Evolutionary conservation across 23 tunicate genomes (phyloP).

Genomic region (Diplosoma virens): DNA sequence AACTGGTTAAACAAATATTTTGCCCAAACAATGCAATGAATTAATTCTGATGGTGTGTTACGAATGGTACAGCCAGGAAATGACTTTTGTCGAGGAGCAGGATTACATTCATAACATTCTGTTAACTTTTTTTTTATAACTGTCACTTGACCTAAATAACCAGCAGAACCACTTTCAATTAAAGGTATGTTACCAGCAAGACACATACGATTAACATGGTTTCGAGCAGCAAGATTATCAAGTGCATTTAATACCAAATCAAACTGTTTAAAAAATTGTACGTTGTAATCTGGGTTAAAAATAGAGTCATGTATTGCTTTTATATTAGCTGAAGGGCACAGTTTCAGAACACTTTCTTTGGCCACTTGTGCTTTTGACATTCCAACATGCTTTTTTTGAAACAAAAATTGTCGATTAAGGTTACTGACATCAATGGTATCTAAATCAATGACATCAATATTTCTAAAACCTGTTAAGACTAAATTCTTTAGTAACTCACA

Average conservation of each 20-base stretch:
- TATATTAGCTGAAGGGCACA: constrained; percentile 65
- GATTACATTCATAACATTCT: constrained; percentile 92
- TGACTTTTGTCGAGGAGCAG: constrained; percentile 84
- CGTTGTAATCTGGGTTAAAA: constrained; percentile 81
- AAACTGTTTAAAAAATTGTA: constrained; percentile 84
- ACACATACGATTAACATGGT: constrained; percentile 94
- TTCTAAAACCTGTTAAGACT: constrained; percentile 72
- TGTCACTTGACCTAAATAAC: constrained; percentile 81
- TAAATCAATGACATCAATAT: constrained; percentile 80
- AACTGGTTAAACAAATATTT: constrained; percentile 93
- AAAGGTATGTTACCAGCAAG: constrained; percentile 88
- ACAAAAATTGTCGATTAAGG: constrained; percentile 84
- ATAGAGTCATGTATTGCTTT: constrained; percentile 72
- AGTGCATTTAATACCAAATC: constrained; percentile 88
- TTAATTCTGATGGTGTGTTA: constrained; percentile 94
- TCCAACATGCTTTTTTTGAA: constrained; percentile 95
- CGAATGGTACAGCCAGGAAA: constrained; percentile 97
- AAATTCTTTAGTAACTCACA: constrained; percentile 89
- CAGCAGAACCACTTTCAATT: constrained; percentile 95
- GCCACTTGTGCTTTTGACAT: constrained; percentile 82
- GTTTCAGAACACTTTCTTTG: constrained; percentile 51
- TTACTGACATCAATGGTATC: constrained; percentile 97
- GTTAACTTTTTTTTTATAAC: constrained; percentile 70
- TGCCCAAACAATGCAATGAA: constrained; percentile 98
- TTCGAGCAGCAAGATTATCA: constrained; percentile 79